These are phyloP conservation scores for Embiotoca jacksoni DNA, from an alignment of 2,113 vertebrate genomes.

Conservation along the genomic window DNA sequence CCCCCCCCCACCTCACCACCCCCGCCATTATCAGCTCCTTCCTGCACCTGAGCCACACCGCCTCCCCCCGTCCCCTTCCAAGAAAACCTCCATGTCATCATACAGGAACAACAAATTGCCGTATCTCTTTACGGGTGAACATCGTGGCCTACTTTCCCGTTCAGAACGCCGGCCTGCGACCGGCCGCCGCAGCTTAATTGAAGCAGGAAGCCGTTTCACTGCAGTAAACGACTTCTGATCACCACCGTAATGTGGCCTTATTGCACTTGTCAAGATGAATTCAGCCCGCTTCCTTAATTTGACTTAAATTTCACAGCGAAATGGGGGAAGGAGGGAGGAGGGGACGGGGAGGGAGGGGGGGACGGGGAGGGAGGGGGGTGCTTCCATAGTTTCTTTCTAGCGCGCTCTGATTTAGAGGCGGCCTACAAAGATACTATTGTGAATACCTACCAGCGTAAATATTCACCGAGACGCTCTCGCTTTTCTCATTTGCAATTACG, in stretches of 20 bases:
- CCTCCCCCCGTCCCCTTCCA: neutral
- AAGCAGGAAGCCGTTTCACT: constrained; percentile 62
- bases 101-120: constrained; percentile 29
- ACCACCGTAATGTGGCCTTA: constrained; percentile 41
- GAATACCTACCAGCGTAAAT: constrained; percentile 62
- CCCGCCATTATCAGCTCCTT: constrained; percentile 26
- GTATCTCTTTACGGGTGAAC: constrained; percentile 10
- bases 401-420: constrained; percentile 36
- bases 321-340: neutral
- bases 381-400: constrained; percentile 26
- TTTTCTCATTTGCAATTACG: constrained; percentile 12
- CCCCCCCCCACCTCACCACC: neutral
- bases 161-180: constrained; percentile 15
- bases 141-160: constrained; percentile 29
- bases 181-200: constrained; percentile 38
- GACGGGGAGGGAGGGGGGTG: neutral
- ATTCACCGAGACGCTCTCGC: constrained; percentile 22
- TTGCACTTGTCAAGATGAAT: constrained; percentile 66
- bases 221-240: constrained; percentile 51
- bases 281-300: constrained; percentile 48
- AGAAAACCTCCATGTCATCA: constrained; percentile 2
- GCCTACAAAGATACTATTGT: constrained; percentile 77
- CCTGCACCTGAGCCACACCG: constrained; percentile 38
- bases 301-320: constrained; percentile 41
- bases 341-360: neutral